Evolutionary conservation across 2,888 invertebrate genomes (phyloP), one percentile per base, ranked within the genome.

Genomic region (Thecocarcelia acutangulata): DNA sequence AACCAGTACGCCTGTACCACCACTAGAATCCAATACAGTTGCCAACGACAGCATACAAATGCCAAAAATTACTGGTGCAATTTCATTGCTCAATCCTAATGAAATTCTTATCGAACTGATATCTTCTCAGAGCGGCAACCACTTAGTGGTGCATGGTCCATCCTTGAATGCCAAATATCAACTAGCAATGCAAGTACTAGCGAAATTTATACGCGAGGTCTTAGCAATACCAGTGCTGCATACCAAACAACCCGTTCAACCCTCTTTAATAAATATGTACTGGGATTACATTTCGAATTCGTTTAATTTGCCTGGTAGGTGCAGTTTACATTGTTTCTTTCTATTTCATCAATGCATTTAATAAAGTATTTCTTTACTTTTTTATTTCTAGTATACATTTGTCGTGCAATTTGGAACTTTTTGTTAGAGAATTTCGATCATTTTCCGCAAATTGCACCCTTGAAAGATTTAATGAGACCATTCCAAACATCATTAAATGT

Each of bases 191-290:
- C 3, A 52, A 0, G 81, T 78, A 0, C 83, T 85, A 1, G 78
- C 84, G 0, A 13, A 72, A 4, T 84, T 89, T 40, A 87, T 88
- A 68, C 86, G 87, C 0, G 86, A 87, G 46, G 69, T 87, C 37
- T 76, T 88, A 85, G 85, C 87, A 13, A 82, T 88, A 44, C 88
- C 88, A 0, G 78, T 84, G 13, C 44, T 89, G 13, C 88, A 89
- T 33, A 84, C 79, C 15, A 83, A 75, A 50, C 50, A 79, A 0
- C 33, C 63, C 0, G 59, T 66, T 3, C 19, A 84, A 40, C 5
- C 21, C 3, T 6, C 0, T 3, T 73, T 81, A n/a, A 24, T 66
- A 3, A 63, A 79, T 13, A 48, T 40, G 0, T 83, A 84, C 33
- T 89, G 88, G 88, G 61, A 64, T 11, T 59, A 83, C n/a, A 68